Base-by-base conservation (phyloP, 2,888 invertebrate genomes). In the Lamproptera curius region DNA sequence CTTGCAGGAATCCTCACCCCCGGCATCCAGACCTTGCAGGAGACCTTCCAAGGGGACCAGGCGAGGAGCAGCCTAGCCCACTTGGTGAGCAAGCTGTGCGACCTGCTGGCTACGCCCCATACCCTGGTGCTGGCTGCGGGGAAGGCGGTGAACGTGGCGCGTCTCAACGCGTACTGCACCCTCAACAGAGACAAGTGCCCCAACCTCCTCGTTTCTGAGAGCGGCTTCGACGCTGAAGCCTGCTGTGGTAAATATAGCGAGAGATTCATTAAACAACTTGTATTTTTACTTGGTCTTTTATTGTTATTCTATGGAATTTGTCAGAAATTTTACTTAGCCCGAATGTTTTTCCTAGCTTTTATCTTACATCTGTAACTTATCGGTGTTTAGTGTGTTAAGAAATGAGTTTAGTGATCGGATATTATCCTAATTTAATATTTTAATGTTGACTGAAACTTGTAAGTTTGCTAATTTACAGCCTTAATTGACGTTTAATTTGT, bases 181-280 rank as follows among this genome's bases (percentile, higher is more conserved):
- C 52, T 68, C 5, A 63, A 72, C 40, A 20, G 39, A 4, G 37
- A 51, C 0, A 33, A 11, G 1, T 80, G 81, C 11, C 76, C 79
- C 0, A 0, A 8, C 0, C 13, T 72, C 0, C 0, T 3, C 0
- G 26, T 56, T 0, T 9, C 13, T 0, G 60, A 55, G 0, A 0
- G 0, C 0, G 65, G 53, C 0, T 70, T 73, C 48, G 62, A 72
- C 16, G 5, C 36, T 0, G 26, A 48, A 0, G 55, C 53, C 9
- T 77, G 77, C 42, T 79, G 79, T 35, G 65, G 76, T 77, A 16
- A n/a, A n/a, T n/a, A n/a, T n/a, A n/a, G n/a, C n/a, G n/a, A n/a
- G n/a, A n/a, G n/a, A n/a, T n/a, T n/a, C n/a, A n/a, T n/a, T n/a
- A n/a, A n/a, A n/a, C n/a, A n/a, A n/a, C n/a, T n/a, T n/a, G n/a